Evolutionary conservation across 2,797 vertebrate species (phyloP).

Genomic region (Luscinia megarhynchos): DNA sequence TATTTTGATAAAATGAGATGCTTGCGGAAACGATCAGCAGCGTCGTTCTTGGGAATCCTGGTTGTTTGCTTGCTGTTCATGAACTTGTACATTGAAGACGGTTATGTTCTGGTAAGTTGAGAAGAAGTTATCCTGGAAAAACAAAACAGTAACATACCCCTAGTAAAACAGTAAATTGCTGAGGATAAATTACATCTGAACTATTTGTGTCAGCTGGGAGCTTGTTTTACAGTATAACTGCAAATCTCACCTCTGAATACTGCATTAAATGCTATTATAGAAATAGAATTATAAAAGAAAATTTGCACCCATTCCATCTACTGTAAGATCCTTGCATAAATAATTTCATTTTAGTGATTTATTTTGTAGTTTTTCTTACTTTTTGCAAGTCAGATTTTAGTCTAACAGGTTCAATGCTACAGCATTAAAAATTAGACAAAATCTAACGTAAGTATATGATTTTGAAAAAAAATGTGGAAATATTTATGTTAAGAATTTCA

Average conservation of each 20-base stretch:
- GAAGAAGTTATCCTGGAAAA: not conserved
- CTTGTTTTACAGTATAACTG: not conserved
- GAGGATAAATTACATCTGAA: not conserved
- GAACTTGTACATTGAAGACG: slow-evolving; percentile 97
- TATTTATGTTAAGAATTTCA: not conserved
- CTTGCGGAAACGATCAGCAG: slow-evolving; percentile 92
- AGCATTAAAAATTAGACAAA: not conserved
- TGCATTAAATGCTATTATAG: not conserved
- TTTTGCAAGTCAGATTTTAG: not conserved
- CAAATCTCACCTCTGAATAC: not conserved
- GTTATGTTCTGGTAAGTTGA: slow-evolving; percentile 91
- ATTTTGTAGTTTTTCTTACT: not conserved
- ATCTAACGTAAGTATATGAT: not conserved
- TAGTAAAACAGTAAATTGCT: not conserved
- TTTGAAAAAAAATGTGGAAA: not conserved
- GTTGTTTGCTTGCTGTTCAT: slow-evolving; percentile 94
- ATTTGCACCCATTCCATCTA: not conserved
- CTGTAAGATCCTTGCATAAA: not conserved
- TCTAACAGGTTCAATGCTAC: not conserved
- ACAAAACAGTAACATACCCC: not conserved
- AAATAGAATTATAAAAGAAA: not conserved
- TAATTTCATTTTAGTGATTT: not conserved
- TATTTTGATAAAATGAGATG: slow-evolving; percentile 97
- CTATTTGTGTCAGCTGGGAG: not conserved
- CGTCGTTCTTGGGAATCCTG: slow-evolving; percentile 92